phyloP scores from a whole-genome alignment of 1,140 invertebrate genomes.

The Elymnias hypermnestra region DNA sequence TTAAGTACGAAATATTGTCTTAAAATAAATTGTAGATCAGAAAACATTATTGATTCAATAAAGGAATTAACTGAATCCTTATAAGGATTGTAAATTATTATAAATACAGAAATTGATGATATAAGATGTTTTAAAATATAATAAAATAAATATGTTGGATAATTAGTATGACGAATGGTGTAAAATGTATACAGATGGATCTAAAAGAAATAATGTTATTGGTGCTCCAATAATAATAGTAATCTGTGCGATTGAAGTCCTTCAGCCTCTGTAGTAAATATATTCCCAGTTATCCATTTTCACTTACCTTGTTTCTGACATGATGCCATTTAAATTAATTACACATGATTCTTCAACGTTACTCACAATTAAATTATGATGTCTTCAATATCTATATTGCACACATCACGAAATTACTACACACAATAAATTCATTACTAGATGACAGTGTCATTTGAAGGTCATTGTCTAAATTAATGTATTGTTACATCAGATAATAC shows the following conservation, averaged over 20 bases:
- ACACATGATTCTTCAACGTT: conserved; percentile 15
- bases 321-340: conserved; percentile 25
- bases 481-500: too few species aligned
- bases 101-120: too few species aligned
- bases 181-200: too few species aligned
- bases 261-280: conserved; percentile 90
- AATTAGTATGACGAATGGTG: too few species aligned
- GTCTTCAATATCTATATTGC: conserved; percentile 44
- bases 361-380: conserved; percentile 24
- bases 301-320: conserved; percentile 83
- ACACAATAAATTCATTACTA: conserved; percentile 49
- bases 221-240: conserved; percentile 89
- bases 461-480: too few species aligned
- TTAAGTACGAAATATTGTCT: too few species aligned
- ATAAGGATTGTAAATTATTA: conserved; percentile 81
- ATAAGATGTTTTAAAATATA: too few species aligned
- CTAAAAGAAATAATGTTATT: too few species aligned
- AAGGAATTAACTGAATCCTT: conserved; percentile 84
- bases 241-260: conserved; percentile 87
- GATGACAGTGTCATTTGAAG: conserved; percentile 57
- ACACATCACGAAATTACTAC: conserved; percentile 50
- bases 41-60: conserved; percentile 90
- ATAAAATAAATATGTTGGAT: too few species aligned
- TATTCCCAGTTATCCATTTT: conserved; percentile 92
- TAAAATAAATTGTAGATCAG: too few species aligned